Conservation (phyloP, 1,140 invertebrate species). For the Lutraria rhynchaena region DNA sequence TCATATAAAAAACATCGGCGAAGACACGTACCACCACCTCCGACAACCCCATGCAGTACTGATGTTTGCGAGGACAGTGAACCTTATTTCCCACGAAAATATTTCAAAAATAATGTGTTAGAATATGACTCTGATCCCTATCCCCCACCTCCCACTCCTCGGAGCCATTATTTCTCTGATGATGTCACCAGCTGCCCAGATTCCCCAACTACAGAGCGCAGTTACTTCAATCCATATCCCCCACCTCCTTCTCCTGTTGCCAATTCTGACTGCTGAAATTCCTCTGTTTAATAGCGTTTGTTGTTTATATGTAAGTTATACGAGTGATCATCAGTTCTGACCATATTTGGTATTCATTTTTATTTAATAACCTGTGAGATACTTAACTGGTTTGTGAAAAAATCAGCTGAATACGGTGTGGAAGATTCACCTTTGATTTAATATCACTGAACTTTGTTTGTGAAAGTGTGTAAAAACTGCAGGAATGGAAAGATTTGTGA, state of each 20-base stretch:
- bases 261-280: slow-evolving; percentile 78
- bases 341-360: too few species aligned
- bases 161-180: slow-evolving; percentile 86
- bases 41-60: slow-evolving; percentile 96
- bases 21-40: slow-evolving; percentile 90
- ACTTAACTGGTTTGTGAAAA: too few species aligned
- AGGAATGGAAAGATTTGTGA: too few species aligned
- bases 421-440: too few species aligned
- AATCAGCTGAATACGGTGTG: too few species aligned
- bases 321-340: too few species aligned
- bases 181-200: slow-evolving; percentile 88
- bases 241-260: slow-evolving; percentile 86
- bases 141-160: slow-evolving; percentile 92
- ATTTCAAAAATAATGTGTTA: slow-evolving; percentile 73
- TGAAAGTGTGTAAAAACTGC: too few species aligned
- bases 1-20: slow-evolving; percentile 85
- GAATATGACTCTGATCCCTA: slow-evolving; percentile 87
- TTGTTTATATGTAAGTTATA: too few species aligned
- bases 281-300: too few species aligned
- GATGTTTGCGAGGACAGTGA: slow-evolving; percentile 93
- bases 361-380: too few species aligned
- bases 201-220: slow-evolving; percentile 87
- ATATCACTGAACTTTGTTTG: too few species aligned
- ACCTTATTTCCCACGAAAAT: slow-evolving; percentile 74
- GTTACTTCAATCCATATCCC: slow-evolving; percentile 88